phyloP scores from a whole-genome alignment of 2,888 invertebrate species.

The Perdita meconis region DNA sequence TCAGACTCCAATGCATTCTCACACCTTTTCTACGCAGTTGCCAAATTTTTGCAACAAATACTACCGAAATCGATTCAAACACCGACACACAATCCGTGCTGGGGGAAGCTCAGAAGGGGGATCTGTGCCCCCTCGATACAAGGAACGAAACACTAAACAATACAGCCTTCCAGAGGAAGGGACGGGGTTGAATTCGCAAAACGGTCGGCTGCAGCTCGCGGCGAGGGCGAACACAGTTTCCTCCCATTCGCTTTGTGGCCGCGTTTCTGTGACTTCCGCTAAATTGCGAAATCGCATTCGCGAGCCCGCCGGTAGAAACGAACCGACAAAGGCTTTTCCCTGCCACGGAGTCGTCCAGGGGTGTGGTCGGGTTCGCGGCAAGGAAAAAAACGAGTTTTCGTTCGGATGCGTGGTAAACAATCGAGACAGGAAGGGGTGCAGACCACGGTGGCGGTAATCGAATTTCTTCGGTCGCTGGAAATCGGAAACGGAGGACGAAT shows the following conservation, averaged over 20 bases:
- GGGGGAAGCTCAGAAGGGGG: not conserved
- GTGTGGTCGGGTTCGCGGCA: not conserved
- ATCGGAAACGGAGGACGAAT: not conserved
- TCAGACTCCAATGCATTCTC: too few relatives aligned
- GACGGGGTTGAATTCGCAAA: conserved; percentile 1
- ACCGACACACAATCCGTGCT: not conserved
- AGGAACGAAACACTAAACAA: conserved; percentile 17
- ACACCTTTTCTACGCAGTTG: too few relatives aligned
- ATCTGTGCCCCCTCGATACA: not conserved
- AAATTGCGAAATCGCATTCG: conserved; percentile 44
- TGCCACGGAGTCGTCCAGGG: not conserved
- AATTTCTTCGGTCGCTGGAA: conserved; percentile 25
- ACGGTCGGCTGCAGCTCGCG: conserved; percentile 20
- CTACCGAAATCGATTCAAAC: not conserved
- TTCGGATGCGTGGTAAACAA: conserved; percentile 29
- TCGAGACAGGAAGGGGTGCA: conserved; percentile 23
- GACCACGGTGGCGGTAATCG: conserved; percentile 24
- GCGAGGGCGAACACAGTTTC: not conserved
- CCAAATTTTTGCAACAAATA: too few relatives aligned
- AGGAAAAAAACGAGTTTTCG: conserved; percentile 16
- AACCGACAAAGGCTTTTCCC: conserved; percentile 37
- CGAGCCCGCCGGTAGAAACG: conserved; percentile 15
- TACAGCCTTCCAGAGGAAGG: not conserved
- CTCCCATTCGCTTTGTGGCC: conserved; percentile 19
- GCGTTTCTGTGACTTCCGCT: conserved; percentile 40